phyloP scores from a whole-genome alignment of 2,797 vertebrate species.

The Leptatherina wallacei region DNA sequence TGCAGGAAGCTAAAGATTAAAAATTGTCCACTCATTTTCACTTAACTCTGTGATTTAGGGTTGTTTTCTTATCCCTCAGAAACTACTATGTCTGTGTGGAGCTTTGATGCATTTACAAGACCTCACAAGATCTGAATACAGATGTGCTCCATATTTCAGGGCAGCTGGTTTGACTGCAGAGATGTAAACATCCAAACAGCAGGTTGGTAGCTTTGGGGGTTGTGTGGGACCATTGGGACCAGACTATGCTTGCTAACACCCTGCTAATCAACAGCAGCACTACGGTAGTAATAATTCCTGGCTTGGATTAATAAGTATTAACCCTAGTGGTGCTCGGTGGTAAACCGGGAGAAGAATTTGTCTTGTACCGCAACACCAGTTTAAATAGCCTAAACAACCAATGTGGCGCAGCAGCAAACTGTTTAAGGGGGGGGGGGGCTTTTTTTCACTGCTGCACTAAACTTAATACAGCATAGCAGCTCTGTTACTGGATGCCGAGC shows the following conservation, averaged over 20 bases:
- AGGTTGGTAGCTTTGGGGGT: neutral
- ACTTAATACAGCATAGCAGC: no score
- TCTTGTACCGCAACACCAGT: no score
- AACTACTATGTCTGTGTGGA: neutral
- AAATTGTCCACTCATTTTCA: neutral
- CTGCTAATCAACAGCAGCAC: neutral
- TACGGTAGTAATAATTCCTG: neutral
- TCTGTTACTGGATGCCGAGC: no score
- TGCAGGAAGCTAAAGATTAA: neutral
- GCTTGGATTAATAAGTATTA: neutral
- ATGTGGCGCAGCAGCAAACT: no score
- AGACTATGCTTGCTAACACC: neutral
- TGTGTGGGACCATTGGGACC: neutral
- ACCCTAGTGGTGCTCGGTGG: no score
- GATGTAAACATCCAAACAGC: neutral
- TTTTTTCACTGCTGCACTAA: no score
- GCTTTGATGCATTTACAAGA: neutral
- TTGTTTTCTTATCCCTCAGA: neutral
- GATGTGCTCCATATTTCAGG: neutral
- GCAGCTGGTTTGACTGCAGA: neutral
- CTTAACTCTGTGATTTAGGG: neutral
- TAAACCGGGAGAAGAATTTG: no score
- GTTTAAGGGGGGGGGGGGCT: no score
- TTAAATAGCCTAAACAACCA: no score
- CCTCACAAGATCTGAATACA: neutral